Evolutionary conservation across 2,888 invertebrate species (phyloP), one percentile per base, ranked within the genome.

Genomic region (Heliconius hortense): DNA sequence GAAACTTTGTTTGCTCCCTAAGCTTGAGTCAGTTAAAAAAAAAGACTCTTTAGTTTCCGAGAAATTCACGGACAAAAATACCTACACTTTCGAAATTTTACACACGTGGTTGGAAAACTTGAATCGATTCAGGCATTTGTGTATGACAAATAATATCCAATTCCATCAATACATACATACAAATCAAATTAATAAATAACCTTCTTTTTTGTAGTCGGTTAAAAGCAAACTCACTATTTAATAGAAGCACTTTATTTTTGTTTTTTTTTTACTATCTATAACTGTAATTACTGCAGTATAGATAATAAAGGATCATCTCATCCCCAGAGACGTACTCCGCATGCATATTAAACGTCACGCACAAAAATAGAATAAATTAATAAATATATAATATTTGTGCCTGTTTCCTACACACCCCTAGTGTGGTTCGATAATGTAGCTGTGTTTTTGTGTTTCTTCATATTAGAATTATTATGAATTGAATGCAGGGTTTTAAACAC

Each of bases 281-380:
- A 59, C 18, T 60, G 26, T 71, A 71, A 71, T 71, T 71, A 71
- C 60, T 7, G 39, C n/a, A 60, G 60, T 62, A 75, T 74, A 64
- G 76, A 81, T 82, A 83, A 83, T 84, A 82, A 79, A 81, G 80
- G 79, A 60, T 79, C 74, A 78, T 81, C 78, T 80, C 81, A 78
- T 79, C 79, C 80, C 80, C 72, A 74, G 80, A 82, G 82, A 80
- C 80, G 81, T 66, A 72, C 74, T 74, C 81, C 81, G 83, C 86
- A 83, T 89, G 90, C 90, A 91, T 91, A 91, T 89, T 91, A 90
- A 90, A 88, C 85, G 85, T 86, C 90, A 88, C 90, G 83, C 89
- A 82, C 89, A 87, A 88, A 88, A 89, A 90, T 90, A 90, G 87
- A 89, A 90, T 91, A 90, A 89, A 91, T 91, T 89, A 90, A 88